Base-by-base conservation (phyloP, 2,888 invertebrate species). In the Thereva nobilitata region DNA sequence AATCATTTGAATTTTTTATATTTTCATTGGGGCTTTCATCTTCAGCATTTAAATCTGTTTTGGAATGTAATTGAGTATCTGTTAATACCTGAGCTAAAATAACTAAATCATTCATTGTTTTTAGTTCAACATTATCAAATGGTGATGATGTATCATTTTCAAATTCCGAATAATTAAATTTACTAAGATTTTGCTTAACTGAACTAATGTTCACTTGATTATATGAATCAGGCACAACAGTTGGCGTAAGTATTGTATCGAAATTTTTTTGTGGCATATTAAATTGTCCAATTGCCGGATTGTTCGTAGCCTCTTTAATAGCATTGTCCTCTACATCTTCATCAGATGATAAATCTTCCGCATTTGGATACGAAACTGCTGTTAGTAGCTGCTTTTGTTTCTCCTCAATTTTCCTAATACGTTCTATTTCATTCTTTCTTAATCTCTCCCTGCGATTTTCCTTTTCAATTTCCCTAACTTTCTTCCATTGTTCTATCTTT, bases 91-190 rank as follows among this genome's bases (percentile, higher is more conserved):
- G 90, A 9, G 94, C 94, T 71, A 96, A 82, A 77, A 93, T 88
- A 80, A 93, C 94, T 86, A 95, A 88, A 76, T 95, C 95, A 82
- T 96, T 95, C 68, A 96, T 90, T 49, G 93, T 92, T 81, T 95
- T 93, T 63, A 96, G 80, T 82, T 93, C 95, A 81, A 94, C 89
- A 82, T 92, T 93, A 82, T 96, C 95, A 82, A 96, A 96, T 0
- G 95, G 95, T 78, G 93, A 94, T 64, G 93, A 92, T 57, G 91
- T 93, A 77, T 94, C 94, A 77, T 91, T 88, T 80, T 95, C 95
- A 83, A 96, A 96, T 79, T 95, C 95, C 70, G 89, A 89, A 76
- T 83, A 80, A 80, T 85, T 79, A 75, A 81, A 76, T 67, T 77
- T 73, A 56, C 71, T 73, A 72, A 70, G 64, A 69, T 69, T 73